These are phyloP conservation scores for Condylostylus longicornis DNA, from an alignment of 1,140 invertebrate genomes.

Conservation along the genomic window DNA sequence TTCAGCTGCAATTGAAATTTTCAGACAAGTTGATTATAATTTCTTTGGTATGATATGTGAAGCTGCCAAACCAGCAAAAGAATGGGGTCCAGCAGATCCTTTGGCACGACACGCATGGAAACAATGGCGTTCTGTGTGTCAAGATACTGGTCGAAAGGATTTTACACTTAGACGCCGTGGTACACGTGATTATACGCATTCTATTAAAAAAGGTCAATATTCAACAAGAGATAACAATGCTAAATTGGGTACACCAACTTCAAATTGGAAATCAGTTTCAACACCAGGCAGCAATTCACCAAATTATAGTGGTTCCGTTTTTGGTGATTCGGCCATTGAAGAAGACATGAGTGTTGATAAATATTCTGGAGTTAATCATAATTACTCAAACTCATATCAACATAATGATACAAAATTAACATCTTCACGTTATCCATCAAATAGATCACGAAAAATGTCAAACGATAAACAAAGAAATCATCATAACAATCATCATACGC, in stretches of 20 bases:
- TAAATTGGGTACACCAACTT: slow-evolving; percentile 11
- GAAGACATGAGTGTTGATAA: slow-evolving; percentile 31
- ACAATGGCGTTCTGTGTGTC: slow-evolving; percentile 30
- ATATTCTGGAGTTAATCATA: slow-evolving; percentile 24
- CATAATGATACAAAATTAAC: no score
- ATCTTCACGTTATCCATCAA: no score
- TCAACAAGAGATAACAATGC: slow-evolving; percentile 4
- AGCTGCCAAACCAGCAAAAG: slow-evolving; percentile 28
- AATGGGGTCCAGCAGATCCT: slow-evolving; percentile 31
- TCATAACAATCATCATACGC: no score
- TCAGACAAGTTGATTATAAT: slow-evolving; percentile 31
- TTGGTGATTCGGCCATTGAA: slow-evolving; percentile 31
- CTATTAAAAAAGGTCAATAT: slow-evolving; percentile 33
- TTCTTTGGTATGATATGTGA: slow-evolving; percentile 32
- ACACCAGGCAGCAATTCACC: slow-evolving; percentile 31
- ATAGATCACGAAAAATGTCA: neutral
- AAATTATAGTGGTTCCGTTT: slow-evolving; percentile 31
- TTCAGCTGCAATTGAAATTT: slow-evolving; percentile 27
- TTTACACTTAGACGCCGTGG: slow-evolving; percentile 42
- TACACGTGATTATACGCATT: slow-evolving; percentile 43
- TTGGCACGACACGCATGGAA: slow-evolving; percentile 30
- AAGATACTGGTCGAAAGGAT: slow-evolving; percentile 36
- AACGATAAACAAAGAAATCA: neutral
- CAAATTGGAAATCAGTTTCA: slow-evolving; percentile 27
- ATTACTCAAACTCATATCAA: no score